Evolutionary conservation across 2,113 vertebrate species (phyloP).

Genomic region (Odobenus rosmarus): DNA sequence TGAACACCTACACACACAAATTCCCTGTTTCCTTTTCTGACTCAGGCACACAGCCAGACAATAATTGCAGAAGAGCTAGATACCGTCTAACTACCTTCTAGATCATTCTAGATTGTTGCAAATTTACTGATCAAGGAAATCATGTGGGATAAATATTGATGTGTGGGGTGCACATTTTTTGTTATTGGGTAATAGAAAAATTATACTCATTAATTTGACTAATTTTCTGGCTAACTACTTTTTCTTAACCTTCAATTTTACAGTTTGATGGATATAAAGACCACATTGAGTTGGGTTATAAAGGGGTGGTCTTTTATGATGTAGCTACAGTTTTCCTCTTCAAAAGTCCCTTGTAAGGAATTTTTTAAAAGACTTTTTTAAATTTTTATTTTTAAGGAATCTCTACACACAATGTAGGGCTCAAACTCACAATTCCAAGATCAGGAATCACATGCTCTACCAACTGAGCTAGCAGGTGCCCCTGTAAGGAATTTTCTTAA

Average conservation of each 20-base stretch:
- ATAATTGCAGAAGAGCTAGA: background rate
- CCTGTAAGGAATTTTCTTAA: background rate
- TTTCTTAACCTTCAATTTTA: background rate
- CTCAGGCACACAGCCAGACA: background rate
- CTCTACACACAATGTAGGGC: background rate
- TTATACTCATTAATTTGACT: background rate
- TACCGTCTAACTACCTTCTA: background rate
- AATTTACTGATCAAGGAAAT: conserved; percentile 16
- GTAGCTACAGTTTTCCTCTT: background rate
- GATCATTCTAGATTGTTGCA: background rate
- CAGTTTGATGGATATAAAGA: background rate
- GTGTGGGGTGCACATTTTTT: background rate
- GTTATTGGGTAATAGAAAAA: conserved; percentile 27
- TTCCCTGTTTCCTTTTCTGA: background rate
- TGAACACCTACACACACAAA: background rate
- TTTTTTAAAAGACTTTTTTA: background rate
- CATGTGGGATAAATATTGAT: background rate
- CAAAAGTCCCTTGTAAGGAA: background rate
- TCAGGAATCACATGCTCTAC: background rate
- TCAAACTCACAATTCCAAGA: background rate
- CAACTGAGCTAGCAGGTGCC: background rate
- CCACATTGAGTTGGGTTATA: background rate
- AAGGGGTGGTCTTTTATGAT: background rate
- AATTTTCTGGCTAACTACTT: background rate
- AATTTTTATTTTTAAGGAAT: background rate